Base-by-base conservation (phyloP, 2,113 vertebrate species). In the Myanophis thanlyinensis region DNA sequence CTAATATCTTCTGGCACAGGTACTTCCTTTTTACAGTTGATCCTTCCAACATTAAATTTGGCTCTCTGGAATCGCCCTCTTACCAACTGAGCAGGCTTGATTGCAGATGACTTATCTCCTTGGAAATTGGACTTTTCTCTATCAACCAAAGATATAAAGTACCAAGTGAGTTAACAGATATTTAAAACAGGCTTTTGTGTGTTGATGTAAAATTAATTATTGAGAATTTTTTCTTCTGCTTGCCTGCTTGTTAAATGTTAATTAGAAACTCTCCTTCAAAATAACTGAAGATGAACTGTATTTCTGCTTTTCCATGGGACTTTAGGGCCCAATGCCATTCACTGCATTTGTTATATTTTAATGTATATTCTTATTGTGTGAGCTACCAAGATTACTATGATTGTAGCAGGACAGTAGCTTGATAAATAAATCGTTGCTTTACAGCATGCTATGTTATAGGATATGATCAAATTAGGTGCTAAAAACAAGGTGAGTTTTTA, bases 61-160 rank as follows among this genome's bases (percentile, higher is more conserved):
- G 95, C 44, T 93, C 95, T 97, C 22, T 93, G 92, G 51, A 96
- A 96, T 87, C 93, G 95, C 30, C 93, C 95, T 46, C 93, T 97
- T 52, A 96, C 12, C 1, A 97, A 91, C 8, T 95, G 97, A 92
- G 95, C 97, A 89, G 97, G 95, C 53, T 97, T 96, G 93, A 97
- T 91, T 88, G 93, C 23, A 67, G 23, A 5, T 1, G 92, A 89
- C 23, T 96, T 96, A 93, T 93, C 62, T 89, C 95, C 93, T 93
- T 93, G 90, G 18, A 62, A 93, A 93, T 48, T 40, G 10, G 44
- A 23, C 59, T 94, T 94, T 92, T 93, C 94, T 59, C 47, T 27
- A 73, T 93, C 18, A 91, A 92, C 95, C 92, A 92, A 93, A 93
- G 91, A 62, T 23, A 92, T 25, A 87, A 94, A 93, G 1, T 87